Evolutionary conservation across 2,113 vertebrate species (phyloP), one percentile per base, ranked within the genome.

Genomic region (Ancistrus triradiatus): DNA sequence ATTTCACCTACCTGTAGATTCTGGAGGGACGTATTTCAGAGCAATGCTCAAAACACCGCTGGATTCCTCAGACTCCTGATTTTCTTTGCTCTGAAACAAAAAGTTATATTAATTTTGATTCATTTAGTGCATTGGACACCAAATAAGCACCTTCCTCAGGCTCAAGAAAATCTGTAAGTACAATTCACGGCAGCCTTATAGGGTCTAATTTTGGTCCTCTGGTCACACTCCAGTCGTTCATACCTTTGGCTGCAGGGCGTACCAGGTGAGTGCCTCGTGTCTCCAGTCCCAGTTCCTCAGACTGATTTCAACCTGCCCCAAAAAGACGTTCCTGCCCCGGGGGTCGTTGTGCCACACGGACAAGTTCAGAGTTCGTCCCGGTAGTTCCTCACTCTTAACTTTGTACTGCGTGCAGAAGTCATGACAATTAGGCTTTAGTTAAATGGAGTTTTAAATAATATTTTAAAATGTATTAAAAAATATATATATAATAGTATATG

Each of bases 271-370:
- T 1, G 57, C 48, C 17, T 75, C 63, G 13, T 77, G 65, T 8
- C 38, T 62, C 77, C 74, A 81, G 63, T 78, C 70, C 79, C 79
- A 81, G 14, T 49, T 70, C 40, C 43, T 67, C 24, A 81, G 51
- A 44, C 40, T 57, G 24, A 81, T 60, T 38, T 78, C 72, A 28
- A 78, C 75, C 67, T 81, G 74, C 14, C 79, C 79, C 61, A 81
- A 58, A 33, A 78, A 81, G 13, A 69, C 66, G 43, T 81, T 81
- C 63, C 77, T 56, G 21, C 79, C 79, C 38, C 66, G 66, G 9
- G 70, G 62, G 68, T 81, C 79, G 46, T 78, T 77, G 74, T 81
- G 79, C 79, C 79, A 81, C 37, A 81, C 77, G 7, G 79, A 78
- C 18, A 81, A 28, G 59, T 78, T 75, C 53, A 81, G 38, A 19